Evolutionary conservation across 2,113 vertebrate species (phyloP).

Genomic region (Apteryx owenii): DNA sequence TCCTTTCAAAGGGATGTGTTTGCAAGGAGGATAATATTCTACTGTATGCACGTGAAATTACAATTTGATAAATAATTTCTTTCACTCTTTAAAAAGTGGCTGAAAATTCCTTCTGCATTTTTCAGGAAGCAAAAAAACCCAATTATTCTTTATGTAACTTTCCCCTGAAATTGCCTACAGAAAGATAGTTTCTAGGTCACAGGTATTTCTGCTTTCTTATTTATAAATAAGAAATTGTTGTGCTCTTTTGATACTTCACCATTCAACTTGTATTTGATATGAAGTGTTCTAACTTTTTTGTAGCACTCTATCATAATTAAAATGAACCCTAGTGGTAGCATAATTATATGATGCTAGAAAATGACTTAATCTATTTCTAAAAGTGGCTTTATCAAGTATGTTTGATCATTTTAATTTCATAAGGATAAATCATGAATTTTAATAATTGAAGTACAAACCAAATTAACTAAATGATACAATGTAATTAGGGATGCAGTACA

Average conservation of each 20-base stretch:
- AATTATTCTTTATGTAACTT: not conserved
- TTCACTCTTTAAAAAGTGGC: not conserved
- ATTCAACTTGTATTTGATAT: not conserved
- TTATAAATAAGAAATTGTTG: not conserved
- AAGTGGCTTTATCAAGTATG: slow-evolving; percentile 47
- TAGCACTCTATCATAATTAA: slow-evolving; percentile 18
- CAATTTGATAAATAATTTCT: not conserved
- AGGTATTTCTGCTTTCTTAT: not conserved
- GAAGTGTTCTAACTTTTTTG: not conserved
- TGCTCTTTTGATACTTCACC: not conserved
- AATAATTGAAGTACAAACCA: slow-evolving; percentile 53
- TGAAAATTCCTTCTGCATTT: not conserved
- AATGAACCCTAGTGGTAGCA: slow-evolving; percentile 40
- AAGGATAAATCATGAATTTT: slow-evolving; percentile 49
- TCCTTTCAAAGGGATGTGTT: not conserved
- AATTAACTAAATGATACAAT: slow-evolving; percentile 53
- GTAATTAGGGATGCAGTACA: slow-evolving; percentile 52
- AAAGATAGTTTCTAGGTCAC: not conserved
- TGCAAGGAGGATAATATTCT: not conserved
- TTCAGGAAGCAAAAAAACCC: not conserved
- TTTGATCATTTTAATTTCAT: slow-evolving; percentile 61
- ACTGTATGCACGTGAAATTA: not conserved
- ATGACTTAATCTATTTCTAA: slow-evolving; percentile 49
- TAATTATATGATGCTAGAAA: slow-evolving; percentile 51
- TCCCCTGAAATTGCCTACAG: not conserved